phyloP scores from a whole-genome alignment of 2,888 invertebrate species.

The Callyntrura guangdongensis region DNA sequence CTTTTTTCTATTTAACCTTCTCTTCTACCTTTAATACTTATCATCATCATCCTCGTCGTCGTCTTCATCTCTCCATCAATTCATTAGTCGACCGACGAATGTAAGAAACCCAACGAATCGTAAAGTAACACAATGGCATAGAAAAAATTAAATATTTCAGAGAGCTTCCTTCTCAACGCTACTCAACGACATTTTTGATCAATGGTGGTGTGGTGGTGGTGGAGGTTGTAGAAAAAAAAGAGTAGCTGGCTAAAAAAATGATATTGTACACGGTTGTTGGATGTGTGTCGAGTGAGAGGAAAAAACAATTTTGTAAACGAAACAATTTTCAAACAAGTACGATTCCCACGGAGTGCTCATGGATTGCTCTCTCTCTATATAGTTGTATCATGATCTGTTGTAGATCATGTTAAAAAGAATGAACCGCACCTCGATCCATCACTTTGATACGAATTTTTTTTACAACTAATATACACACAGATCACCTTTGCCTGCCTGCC shows the following conservation, averaged over 20 bases:
- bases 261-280: slow-evolving; percentile 55
- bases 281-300: no score
- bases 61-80: slow-evolving; percentile 39
- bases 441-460: slow-evolving; percentile 50
- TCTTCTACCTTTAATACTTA: slow-evolving; percentile 9
- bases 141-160: slow-evolving; percentile 21
- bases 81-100: slow-evolving; percentile 41
- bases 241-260: slow-evolving; percentile 5
- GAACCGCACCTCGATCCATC: slow-evolving; percentile 78
- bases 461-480: neutral
- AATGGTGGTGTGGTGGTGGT: slow-evolving; percentile 27
- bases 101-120: slow-evolving; percentile 59
- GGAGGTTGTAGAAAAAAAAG: neutral
- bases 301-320: slow-evolving; percentile 61
- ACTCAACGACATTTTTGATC: slow-evolving; percentile 43
- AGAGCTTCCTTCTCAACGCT: slow-evolving; percentile 62
- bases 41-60: no score
- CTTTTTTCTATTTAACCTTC: slow-evolving; percentile 28
- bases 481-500: slow-evolving; percentile 3
- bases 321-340: slow-evolving; percentile 38
- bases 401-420: slow-evolving; percentile 72
- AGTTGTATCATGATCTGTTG: slow-evolving; percentile 52
- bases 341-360: slow-evolving; percentile 40
- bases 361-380: neutral
- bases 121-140: slow-evolving; percentile 52